Evolutionary conservation across 2,113 vertebrate genomes (phyloP), one percentile per base, ranked within the genome.

Genomic region (Callipepla californica): DNA sequence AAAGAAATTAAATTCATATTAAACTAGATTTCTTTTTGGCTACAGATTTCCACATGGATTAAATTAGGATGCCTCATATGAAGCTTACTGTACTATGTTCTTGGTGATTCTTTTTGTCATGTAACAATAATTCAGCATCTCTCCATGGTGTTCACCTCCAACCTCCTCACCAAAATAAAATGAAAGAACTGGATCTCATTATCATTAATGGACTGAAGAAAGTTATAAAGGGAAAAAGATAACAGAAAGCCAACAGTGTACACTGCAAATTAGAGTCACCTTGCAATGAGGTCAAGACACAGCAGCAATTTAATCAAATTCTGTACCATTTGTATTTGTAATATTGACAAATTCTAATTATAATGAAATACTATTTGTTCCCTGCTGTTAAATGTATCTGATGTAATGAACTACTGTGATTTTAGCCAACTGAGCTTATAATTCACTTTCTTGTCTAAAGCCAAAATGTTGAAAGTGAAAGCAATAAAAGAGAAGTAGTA

Each of bases 281-380:
- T 90, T 53, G 62, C 51, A 92, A n/a, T 1, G 47, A 83, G 88
- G 77, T 90, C 80, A 93, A 66, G 47, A 78, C 88, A 92, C 76
- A 93, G 88, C 73, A 80, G 57, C n/a, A 55, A 15, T 88, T 87
- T 65, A 90, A 94, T 91, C 47, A 80, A 83, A 87, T 70, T 90
- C 72, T 90, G 23, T 74, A 67, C 51, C 48, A 28, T 70, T 86
- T 6, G 3, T 83, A 70, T 88, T 88, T 84, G 51, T 72, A 68
- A 25, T 91, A 95, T 92, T 91, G 92, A 91, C 75, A 94, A 80
- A 90, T 86, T 30, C 61, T 88, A 93, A 95, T 86, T 94, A 59
- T 80, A 91, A 92, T 47, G 69, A 93, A 93, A 94, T 88, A 90
- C 51, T 87, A 61, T 84, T 95, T 93, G 42, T 74, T 94, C 61